Conservation (phyloP, 2,113 vertebrate species). For the Pseudorectes ferrugineus region DNA sequence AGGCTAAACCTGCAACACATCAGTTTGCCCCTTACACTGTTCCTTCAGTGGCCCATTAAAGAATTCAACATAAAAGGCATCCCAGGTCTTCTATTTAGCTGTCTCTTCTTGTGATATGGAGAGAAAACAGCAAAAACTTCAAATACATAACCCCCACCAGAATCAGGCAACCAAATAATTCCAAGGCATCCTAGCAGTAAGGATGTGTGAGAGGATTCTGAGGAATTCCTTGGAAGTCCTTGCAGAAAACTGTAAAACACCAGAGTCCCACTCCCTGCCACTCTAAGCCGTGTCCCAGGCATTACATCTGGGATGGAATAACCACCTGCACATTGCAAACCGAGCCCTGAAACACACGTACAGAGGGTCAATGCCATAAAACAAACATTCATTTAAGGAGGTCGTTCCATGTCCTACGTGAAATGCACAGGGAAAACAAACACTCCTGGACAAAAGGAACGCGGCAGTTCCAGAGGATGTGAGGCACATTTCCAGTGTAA, state of each 20-base stretch:
- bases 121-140: neutral
- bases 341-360: neutral
- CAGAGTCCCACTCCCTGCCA: neutral
- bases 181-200: fast-evolving
- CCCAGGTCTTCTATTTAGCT: neutral
- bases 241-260: neutral
- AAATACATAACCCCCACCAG: neutral
- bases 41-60: neutral
- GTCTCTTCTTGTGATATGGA: neutral
- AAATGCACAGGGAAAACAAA: neutral
- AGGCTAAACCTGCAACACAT: neutral
- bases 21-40: neutral
- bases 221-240: neutral
- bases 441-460: neutral
- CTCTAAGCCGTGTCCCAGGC: neutral
- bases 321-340: neutral
- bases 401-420: neutral
- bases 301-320: neutral
- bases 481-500: neutral
- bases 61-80: neutral
- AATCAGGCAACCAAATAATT: neutral
- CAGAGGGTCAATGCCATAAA: neutral
- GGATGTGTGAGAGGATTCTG: neutral
- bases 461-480: fast-evolving
- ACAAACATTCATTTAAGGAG: neutral